phyloP scores from a whole-genome alignment of 1,140 invertebrate species.

The Hetaerina americana region DNA sequence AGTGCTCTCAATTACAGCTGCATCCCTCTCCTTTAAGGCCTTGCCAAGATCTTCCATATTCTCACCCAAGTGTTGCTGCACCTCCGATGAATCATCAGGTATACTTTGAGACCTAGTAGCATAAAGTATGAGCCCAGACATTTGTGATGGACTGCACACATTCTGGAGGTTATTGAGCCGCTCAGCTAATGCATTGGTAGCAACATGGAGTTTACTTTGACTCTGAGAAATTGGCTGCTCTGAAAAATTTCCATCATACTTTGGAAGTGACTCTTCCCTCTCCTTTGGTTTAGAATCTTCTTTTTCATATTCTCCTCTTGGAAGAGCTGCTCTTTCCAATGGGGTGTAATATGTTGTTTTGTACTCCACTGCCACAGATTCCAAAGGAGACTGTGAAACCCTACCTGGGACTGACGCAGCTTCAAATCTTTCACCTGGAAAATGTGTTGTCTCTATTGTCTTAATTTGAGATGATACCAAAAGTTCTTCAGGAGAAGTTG shows the following conservation, averaged over 20 bases:
- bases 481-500: no score
- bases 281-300: background rate
- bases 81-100: conserved; percentile 34
- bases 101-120: conserved; percentile 40
- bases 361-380: background rate
- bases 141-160: conserved; percentile 31
- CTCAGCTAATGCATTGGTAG: conserved; percentile 31
- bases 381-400: background rate
- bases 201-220: conserved; percentile 21
- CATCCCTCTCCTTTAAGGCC: conserved; percentile 48
- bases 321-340: background rate
- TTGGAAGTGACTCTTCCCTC: no score
- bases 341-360: no score
- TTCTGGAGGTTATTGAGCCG: conserved; percentile 39
- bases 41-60: conserved; percentile 44
- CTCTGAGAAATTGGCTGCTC: no score
- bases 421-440: no score
- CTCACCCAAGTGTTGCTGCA: conserved; percentile 30
- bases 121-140: conserved; percentile 43
- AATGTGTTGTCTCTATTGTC: no score
- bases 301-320: background rate
- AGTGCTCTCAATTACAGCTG: conserved; percentile 45
- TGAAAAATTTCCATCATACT: no score
- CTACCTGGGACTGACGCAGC: background rate
- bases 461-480: no score